phyloP scores from a whole-genome alignment of 2,113 vertebrate species.

The Eulemur macaco region DNA sequence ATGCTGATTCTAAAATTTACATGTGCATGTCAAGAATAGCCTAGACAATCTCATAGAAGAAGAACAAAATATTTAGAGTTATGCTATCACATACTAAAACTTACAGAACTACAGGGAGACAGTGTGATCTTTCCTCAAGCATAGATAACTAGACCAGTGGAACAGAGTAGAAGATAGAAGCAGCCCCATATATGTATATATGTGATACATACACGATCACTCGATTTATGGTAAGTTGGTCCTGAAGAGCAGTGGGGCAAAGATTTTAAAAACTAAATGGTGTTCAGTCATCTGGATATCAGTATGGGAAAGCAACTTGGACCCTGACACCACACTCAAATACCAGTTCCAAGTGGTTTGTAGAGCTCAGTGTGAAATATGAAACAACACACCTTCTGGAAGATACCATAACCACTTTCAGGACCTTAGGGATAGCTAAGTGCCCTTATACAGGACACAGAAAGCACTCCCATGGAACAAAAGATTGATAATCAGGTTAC shows the following conservation, averaged over 20 bases:
- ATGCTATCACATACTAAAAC: neutral
- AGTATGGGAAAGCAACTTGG: neutral
- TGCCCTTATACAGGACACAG: neutral
- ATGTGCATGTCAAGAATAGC: neutral
- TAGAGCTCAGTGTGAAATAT: neutral
- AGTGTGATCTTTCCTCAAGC: neutral
- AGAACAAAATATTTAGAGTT: neutral
- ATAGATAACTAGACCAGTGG: accelerated
- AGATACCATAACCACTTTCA: no score
- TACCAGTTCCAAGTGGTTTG: no score
- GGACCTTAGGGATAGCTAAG: neutral
- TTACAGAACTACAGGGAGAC: neutral
- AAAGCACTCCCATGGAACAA: neutral
- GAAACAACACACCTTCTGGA: no score
- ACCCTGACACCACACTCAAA: neutral
- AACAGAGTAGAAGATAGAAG: neutral
- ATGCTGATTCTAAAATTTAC: neutral
- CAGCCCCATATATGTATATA: neutral
- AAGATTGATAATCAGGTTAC: neutral
- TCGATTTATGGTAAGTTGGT: neutral
- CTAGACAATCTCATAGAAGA: neutral
- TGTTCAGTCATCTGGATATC: neutral
- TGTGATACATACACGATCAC: no score
- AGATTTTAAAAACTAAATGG: neutral
- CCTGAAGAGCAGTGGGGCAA: neutral